Base-by-base conservation (phyloP, 1,140 invertebrate species). In the Streblospio benedicti region DNA sequence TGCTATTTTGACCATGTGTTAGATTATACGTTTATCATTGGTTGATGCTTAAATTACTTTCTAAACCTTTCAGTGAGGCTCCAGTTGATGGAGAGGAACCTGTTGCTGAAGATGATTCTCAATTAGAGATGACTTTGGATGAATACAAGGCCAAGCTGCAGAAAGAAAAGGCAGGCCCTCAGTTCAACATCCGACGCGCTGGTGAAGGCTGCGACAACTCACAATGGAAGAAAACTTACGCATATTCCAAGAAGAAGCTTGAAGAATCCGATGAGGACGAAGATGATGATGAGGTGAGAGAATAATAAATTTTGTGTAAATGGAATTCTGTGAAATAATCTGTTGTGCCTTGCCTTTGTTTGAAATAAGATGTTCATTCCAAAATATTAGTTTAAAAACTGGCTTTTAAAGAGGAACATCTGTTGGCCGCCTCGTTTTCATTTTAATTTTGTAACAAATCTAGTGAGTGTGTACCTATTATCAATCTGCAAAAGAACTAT, bases 181-280 rank as follows among this genome's bases (percentile, higher is more conserved):
- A 68, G 68, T 94, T 88, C 71, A 94, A 95, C 76, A 77, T 93
- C 65, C 85, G 91, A 59, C 92, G 93, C 78, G 88, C 91, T 57
- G 90, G 90, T 43, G 91, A 95, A 80, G 91, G 91, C 35, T 90
- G 93, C 73, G 90, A 93, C 74, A 81, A 86, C 44, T 85, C 86
- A 47, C 89, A 91, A 75, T 93, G 90, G 90, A 93, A 93, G 76
- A 93, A 93, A 69, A 89, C 92, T 83, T 88, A 89, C 65, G 83
- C 85, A 67, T 78, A 91, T 45, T 85, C 88, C 69, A 89, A 88
- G 75, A 90, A 90, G 75, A 30, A 87, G 71, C 84, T 86, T 57
- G 84, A 81, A 4, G 80, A 77, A 1, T 67, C 67, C 14, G 77
- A 71, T 6, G 74, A 75, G 30, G 85, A 85, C 23, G 86, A 85